A percentile compares a stretch with the other conserved stretches of the same genome.
Evolutionary conservation across 2,113 vertebrate genomes (phyloP).

Genomic region (Apaloderma vittatum): DNA sequence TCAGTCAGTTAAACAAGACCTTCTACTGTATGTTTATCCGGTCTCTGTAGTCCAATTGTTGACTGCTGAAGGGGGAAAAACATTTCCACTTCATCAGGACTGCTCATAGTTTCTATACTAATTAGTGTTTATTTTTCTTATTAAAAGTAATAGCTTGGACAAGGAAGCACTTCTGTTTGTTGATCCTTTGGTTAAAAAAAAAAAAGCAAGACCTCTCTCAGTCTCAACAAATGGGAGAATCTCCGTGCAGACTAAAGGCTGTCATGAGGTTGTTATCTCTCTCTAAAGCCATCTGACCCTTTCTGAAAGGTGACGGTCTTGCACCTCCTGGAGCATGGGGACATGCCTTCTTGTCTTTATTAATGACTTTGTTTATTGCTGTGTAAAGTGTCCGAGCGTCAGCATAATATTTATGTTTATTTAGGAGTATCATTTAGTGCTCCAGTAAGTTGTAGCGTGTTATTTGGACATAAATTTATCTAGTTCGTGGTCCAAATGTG

Average conservation of each 20-base stretch:
- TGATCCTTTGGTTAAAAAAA: neutral
- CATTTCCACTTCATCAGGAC: neutral
- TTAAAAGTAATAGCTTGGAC: slow-evolving; percentile 28
- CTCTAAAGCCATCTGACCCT: neutral
- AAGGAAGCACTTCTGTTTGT: neutral
- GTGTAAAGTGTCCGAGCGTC: neutral
- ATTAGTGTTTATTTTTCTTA: slow-evolving; percentile 46
- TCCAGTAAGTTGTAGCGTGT: neutral
- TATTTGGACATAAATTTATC: neutral
- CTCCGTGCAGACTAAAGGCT: slow-evolving; percentile 9
- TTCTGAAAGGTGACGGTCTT: neutral
- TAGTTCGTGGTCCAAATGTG: neutral
- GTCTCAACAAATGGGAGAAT: slow-evolving; percentile 45
- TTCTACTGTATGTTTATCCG: neutral
- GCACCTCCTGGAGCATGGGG: neutral
- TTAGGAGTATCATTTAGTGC: neutral
- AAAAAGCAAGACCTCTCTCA: neutral
- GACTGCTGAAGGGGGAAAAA: neutral
- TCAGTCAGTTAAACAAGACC: slow-evolving; percentile 39
- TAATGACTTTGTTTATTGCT: neutral
- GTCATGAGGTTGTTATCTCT: slow-evolving; percentile 42
- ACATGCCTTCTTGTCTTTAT: neutral
- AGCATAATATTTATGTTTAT: neutral
- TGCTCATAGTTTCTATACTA: slow-evolving; percentile 19
- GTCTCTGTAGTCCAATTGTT: neutral